A percentile compares a stretch with the other conserved stretches of the same genome.
Conservation (phyloP, 2,113 vertebrate genomes). For the Struthidea cinerea region DNA sequence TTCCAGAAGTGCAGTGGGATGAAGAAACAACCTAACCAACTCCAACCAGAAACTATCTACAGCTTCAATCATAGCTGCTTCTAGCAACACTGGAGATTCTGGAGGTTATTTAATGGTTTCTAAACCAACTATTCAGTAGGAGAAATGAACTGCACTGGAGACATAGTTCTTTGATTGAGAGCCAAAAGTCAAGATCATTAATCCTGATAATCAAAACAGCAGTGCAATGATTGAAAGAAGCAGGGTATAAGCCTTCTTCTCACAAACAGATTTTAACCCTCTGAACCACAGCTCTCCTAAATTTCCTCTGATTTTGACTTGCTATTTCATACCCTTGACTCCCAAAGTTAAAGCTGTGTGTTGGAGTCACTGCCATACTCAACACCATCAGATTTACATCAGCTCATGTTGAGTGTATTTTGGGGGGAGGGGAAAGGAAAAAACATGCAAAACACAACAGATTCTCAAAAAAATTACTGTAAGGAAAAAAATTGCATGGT, state of each 20-base stretch:
- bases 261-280: not conserved
- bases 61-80: not conserved
- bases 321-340: not conserved
- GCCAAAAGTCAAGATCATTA: not conserved
- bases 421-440: not conserved
- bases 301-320: not conserved
- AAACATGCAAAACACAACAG: not conserved
- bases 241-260: not conserved
- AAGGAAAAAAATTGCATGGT: not conserved
- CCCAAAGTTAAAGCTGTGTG: not conserved
- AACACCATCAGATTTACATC: not conserved
- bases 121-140: not conserved
- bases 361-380: not conserved
- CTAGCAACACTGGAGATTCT: not conserved
- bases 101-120: not conserved
- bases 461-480: not conserved
- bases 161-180: not conserved
- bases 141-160: not conserved
- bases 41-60: not conserved
- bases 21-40: not conserved
- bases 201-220: not conserved
- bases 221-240: not conserved
- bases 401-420: not conserved
- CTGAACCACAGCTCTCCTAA: not conserved
- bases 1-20: not conserved